Evolutionary conservation across 2,113 vertebrate genomes (phyloP).

Genomic region (Vimba vimba): DNA sequence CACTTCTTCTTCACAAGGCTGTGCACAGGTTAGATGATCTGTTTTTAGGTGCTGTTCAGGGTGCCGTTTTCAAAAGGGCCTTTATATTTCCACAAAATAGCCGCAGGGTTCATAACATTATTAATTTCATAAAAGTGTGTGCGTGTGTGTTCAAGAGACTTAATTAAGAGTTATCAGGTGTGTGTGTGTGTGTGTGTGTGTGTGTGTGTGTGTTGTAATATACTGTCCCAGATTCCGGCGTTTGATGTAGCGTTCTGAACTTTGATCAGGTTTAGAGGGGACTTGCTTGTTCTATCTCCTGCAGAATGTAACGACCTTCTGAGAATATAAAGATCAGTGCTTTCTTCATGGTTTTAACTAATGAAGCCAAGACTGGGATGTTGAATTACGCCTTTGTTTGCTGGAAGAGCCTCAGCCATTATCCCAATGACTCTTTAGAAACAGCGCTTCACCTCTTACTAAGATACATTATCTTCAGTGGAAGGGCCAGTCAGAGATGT

Average conservation of each 20-base stretch:
- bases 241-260: background rate
- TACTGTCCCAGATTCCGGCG: constrained; percentile 20
- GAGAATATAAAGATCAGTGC: constrained; percentile 42
- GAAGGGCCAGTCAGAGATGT: background rate
- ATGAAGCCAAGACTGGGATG: background rate
- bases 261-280: constrained; percentile 2
- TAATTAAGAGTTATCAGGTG: background rate
- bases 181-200: background rate
- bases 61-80: constrained; percentile 19
- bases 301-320: constrained; percentile 60
- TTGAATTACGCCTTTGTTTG: background rate
- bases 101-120: constrained; percentile 60
- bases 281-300: background rate
- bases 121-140: constrained; percentile 47
- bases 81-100: constrained; percentile 42
- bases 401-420: background rate
- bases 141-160: background rate
- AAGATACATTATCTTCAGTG: background rate
- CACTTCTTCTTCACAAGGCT: background rate
- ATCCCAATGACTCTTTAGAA: background rate
- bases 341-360: background rate
- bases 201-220: constrained; percentile 55
- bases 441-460: background rate
- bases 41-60: background rate
- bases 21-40: background rate